Conservation (phyloP, 1,140 invertebrate genomes). For the Penaeus vannamei region DNA sequence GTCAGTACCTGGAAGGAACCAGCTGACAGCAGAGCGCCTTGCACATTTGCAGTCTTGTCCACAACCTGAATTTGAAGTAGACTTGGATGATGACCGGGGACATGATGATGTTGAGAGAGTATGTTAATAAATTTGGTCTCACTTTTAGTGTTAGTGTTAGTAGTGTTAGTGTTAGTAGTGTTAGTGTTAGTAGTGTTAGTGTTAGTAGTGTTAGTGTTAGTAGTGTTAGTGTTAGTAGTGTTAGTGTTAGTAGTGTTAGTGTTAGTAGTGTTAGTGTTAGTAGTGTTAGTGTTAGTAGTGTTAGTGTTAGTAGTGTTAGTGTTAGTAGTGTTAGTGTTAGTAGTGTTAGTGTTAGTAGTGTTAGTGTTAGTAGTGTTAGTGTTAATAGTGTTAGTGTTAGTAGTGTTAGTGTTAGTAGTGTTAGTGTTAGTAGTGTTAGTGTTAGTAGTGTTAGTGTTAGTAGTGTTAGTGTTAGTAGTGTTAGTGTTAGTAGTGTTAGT, state of each 20-base stretch:
- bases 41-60: conserved; percentile 46
- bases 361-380: neutral
- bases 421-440: neutral
- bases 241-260: neutral
- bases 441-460: too few species aligned
- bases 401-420: neutral
- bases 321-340: too few species aligned
- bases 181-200: neutral
- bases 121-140: neutral
- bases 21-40: conserved; percentile 50
- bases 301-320: neutral
- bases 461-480: neutral
- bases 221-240: neutral
- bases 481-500: neutral
- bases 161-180: too few species aligned
- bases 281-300: neutral
- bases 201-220: too few species aligned
- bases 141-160: neutral
- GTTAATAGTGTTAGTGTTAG: too few species aligned
- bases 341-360: neutral
- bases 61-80: conserved; percentile 68
- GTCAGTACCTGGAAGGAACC: conserved; percentile 69
- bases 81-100: conserved; percentile 70
- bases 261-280: too few species aligned
- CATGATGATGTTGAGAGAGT: conserved; percentile 62